Percentiles rank a stretch among this genome's conserved stretches.
These are phyloP conservation scores for Eristalis tenax DNA, from an alignment of 2,888 invertebrate species.

Conservation along the genomic window DNA sequence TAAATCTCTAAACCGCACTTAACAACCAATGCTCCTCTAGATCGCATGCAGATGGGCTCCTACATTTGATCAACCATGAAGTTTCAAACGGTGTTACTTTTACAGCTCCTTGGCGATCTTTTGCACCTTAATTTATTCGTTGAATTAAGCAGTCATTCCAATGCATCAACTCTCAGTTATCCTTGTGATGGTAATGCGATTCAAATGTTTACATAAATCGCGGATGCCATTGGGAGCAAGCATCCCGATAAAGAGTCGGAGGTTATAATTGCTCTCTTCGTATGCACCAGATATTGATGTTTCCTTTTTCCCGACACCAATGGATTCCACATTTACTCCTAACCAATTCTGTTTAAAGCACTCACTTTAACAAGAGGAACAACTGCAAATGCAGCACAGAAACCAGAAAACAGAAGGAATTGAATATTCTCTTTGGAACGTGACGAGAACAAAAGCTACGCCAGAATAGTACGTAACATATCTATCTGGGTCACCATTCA, in stretches of 20 bases:
- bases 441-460: slow-evolving; percentile 57
- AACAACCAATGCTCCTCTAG: too few relatives aligned
- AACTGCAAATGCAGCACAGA: neutral
- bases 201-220: neutral
- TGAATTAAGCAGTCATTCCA: too few relatives aligned
- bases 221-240: neutral
- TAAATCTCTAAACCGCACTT: too few relatives aligned
- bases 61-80: too few relatives aligned
- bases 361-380: neutral
- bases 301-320: neutral
- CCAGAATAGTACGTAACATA: slow-evolving; percentile 43
- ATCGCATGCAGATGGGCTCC: too few relatives aligned
- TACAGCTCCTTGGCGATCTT: too few relatives aligned
- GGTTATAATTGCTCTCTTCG: neutral
- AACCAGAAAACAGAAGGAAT: slow-evolving; percentile 24
- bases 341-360: slow-evolving; percentile 4
- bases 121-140: too few relatives aligned
- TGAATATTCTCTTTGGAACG: slow-evolving; percentile 58
- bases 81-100: too few relatives aligned
- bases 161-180: too few relatives aligned
- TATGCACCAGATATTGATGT: neutral
- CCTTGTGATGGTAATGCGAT: too few relatives aligned
- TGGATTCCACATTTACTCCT: neutral
- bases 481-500: slow-evolving; percentile 65
- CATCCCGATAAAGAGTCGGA: neutral